phyloP scores from a whole-genome alignment of 2,888 invertebrate species.

The Ferrisia virgata region DNA sequence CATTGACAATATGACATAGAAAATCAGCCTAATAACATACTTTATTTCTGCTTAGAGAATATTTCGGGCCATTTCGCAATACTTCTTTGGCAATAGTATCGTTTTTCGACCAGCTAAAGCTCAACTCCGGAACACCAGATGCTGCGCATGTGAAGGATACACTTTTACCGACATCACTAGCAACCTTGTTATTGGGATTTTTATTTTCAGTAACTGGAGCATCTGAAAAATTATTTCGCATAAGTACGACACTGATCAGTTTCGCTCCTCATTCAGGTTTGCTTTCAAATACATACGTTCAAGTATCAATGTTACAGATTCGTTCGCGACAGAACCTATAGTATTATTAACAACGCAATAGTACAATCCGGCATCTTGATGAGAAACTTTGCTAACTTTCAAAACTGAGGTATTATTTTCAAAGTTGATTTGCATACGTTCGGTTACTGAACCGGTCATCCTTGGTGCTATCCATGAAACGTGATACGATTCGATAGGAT shows the following conservation, averaged over 20 bases:
- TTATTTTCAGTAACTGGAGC: conserved; percentile 78
- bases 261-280: background rate
- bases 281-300: background rate
- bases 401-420: conserved; percentile 74
- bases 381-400: conserved; percentile 70
- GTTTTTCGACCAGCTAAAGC: conserved; percentile 81
- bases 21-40: conserved; percentile 53
- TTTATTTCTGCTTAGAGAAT: conserved; percentile 69
- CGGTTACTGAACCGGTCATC: conserved; percentile 55
- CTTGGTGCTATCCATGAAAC: conserved; percentile 75
- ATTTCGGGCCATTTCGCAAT: conserved; percentile 58
- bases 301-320: conserved; percentile 6
- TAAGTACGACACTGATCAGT: too few species aligned
- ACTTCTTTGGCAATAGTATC: conserved; percentile 58
- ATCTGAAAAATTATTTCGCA: conserved; percentile 56
- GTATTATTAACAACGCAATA: conserved; percentile 85
- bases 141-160: conserved; percentile 65
- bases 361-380: conserved; percentile 84
- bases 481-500: conserved; percentile 78
- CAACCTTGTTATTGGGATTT: conserved; percentile 79
- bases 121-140: conserved; percentile 76
- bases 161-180: conserved; percentile 69
- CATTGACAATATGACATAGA: background rate
- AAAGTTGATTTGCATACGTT: conserved; percentile 66
- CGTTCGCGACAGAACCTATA: conserved; percentile 60